Base-by-base conservation (phyloP, 2,888 invertebrate species). In the Sesia bembeciformis region DNA sequence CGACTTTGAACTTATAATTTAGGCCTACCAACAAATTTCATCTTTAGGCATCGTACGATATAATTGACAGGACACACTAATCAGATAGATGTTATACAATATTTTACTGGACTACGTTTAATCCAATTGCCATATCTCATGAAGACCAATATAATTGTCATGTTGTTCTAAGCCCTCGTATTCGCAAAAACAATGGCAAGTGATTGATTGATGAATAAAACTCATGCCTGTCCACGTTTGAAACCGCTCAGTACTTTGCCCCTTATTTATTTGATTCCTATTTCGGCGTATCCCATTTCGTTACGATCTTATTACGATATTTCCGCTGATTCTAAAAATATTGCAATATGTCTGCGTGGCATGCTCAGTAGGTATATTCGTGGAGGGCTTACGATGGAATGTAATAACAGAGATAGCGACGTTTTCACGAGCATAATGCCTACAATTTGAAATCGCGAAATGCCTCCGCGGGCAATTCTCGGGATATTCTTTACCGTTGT, bases 381-480 rank as follows among this genome's bases (percentile, higher is more conserved):
- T 60, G 60, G 49, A 40, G 61, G 60, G 64, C 69, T 72, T 68
- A 71, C 60, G 62, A 60, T 64, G 71, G 75, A 82, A 82, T 78
- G 80, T 79, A 81, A 82, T 81, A 81, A 79, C 74, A 70, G 65
- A 73, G 72, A 77, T 75, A 72, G 75, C 73, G 65, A 72, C 69
- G 66, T 72, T 76, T 74, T 72, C 72, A 60, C 64, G 66, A 68
- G 65, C 74, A 74, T 81, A 78, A 81, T 78, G 76, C 72, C 68
- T 74, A 77, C 79, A 81, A 80, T 81, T 81, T 80, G 74, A 76
- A 81, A 78, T 78, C 78, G 74, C 75, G 70, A 72, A 77, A 81
- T 74, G 69, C 69, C 68, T 68, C 66, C 64, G 62, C 66, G 66
- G 68, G 73, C 77, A 68, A 76, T 79, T 77, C 69, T 63, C 67